phyloP scores from a whole-genome alignment of 2,888 invertebrate species.

The Agrotis clavis region DNA sequence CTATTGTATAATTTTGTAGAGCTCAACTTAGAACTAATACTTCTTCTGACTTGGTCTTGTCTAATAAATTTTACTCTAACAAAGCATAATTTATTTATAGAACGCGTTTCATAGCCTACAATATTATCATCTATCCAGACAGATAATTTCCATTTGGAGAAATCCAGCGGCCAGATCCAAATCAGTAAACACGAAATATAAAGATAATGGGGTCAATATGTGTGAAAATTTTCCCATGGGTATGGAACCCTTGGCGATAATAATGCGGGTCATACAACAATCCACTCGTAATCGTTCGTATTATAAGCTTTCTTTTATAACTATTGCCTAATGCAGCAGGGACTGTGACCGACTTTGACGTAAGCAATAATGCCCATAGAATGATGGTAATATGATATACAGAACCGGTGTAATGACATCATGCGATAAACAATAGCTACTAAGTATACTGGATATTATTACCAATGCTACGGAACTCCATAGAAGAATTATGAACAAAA shows the following conservation, averaged over 20 bases:
- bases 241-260: constrained; percentile 36
- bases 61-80: constrained; percentile 7
- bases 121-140: background rate
- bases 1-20: constrained; percentile 31
- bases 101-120: background rate
- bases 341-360: constrained; percentile 28
- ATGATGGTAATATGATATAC: constrained; percentile 44
- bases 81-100: constrained; percentile 20
- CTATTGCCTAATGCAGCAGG: constrained; percentile 43
- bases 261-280: constrained; percentile 47
- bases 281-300: constrained; percentile 39
- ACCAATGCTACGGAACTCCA: constrained; percentile 21
- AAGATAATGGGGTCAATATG: constrained; percentile 31
- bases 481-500: constrained; percentile 37
- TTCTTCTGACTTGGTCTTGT: constrained; percentile 12
- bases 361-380: constrained; percentile 38
- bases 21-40: constrained; percentile 22
- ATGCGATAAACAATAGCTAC: constrained; percentile 50
- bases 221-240: constrained; percentile 35
- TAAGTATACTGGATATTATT: constrained; percentile 31
- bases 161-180: constrained; percentile 30
- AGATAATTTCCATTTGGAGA: background rate
- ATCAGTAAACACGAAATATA: constrained; percentile 18
- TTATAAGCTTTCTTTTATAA: constrained; percentile 55
- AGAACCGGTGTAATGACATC: constrained; percentile 50